Base-by-base conservation (phyloP, 2,113 vertebrate species). In the Myiozetetes cayanensis region DNA sequence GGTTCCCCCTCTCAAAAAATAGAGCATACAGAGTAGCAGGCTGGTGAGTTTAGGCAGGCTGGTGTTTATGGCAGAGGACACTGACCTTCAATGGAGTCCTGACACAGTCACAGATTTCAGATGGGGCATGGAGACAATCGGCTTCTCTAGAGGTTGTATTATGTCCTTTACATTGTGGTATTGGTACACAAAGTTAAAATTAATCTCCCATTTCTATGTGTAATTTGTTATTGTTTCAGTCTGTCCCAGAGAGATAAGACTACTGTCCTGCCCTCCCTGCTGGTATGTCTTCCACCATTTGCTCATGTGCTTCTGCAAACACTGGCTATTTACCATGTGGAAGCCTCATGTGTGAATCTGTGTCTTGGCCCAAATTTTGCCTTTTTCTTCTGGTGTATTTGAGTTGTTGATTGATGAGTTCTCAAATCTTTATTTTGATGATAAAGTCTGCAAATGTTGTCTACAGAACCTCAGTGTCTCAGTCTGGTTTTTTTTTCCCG, bases 361-460 rank as follows among this genome's bases (percentile, higher is more conserved):
- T 4, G 3, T 44, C 22, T 61, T 75, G 35, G 52, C 22, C 41
- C 35, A 72, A 1, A 72, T 89, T 44, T 81, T 52, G 11, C 35
- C 35, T 89, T 85, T 67, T 87, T 41, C 35, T 93, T 89, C 87
- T 75, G 27, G 56, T 87, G n/a, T 47, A 72, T 89, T 85, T 89
- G 44, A 91, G 66, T 35, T 85, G 85, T 82, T 76, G 35, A 89
- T 44, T 81, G 47, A 70, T 87, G 80, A 79, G 85, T 96, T 85
- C 65, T 95, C 47, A 87, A 78, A 82, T 75, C 43, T 79, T 82
- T 41, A 61, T 82, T 85, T 72, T 1, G 3, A 27, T 56, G 35
- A 72, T 61, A 33, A 74, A 78, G 8, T 67, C 39, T 67, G 77
- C 8, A 81, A 81, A 77, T 33, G 4, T 12, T 85, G 27, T 50